Base-by-base conservation (phyloP, 2,888 invertebrate species). In the Morpho deidamia region DNA sequence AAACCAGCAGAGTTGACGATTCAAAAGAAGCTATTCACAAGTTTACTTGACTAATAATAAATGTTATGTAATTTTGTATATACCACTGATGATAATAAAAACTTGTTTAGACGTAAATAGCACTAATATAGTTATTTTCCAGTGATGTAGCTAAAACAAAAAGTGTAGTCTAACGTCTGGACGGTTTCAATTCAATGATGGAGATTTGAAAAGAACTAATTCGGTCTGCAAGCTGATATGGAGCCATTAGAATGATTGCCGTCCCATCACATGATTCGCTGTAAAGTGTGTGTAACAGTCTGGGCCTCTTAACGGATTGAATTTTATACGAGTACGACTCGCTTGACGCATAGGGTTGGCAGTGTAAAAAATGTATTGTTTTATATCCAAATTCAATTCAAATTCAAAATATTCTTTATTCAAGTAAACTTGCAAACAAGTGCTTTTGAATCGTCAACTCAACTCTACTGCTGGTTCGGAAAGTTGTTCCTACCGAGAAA, bases 201-300 rank as follows among this genome's bases (percentile, higher is more conserved):
- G 76, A 76, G 75, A 63, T 84, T 80, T 81, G 78, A 74, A 81
- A 82, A 82, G 79, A 83, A 81, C 81, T 83, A 85, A 86, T 86
- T 84, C 74, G 73, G 74, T 76, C 74, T 78, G 75, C 69, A 68
- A 78, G 69, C 71, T 75, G 76, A 81, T 78, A 76, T 73, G 67
- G 67, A 69, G 72, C 83, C 84, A 86, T 86, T 86, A 86, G 79
- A 81, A 78, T 83, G 83, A 86, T 86, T 86, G 85, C 82, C 69
- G 71, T 71, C 68, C 77, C 74, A 72, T 69, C 74, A 71, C 71
- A 66, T 75, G 78, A 78, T 78, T 76, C 73, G 70, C 53, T 56
- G 51, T 58, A 58, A 56, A 60, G 56, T 60, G 51, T 61, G 54
- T 59, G 57, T 61, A 57, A 62, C 76, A 74, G 75, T 75, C 59